phyloP scores from a whole-genome alignment of 2,113 vertebrate species.

The Eurypyga helias region DNA sequence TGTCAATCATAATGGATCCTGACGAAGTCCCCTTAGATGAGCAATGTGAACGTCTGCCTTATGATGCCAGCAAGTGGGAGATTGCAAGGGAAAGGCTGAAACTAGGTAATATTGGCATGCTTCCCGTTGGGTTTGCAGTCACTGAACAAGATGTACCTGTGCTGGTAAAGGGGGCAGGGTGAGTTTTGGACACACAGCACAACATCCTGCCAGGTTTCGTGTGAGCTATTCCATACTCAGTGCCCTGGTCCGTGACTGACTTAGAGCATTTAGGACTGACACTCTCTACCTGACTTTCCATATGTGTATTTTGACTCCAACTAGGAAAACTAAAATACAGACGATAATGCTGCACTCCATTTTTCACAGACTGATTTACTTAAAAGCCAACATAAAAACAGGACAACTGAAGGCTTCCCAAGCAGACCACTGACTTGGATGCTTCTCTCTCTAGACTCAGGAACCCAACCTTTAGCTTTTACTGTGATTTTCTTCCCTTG shows the following conservation, averaged over 20 bases:
- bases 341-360: background rate
- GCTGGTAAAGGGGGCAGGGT: background rate
- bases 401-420: background rate
- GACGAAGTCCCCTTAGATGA: slow-evolving; percentile 86
- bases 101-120: slow-evolving; percentile 78
- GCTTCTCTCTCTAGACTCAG: background rate
- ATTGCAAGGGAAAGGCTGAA: slow-evolving; percentile 92
- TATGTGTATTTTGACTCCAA: background rate
- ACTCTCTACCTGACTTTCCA: background rate
- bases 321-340: background rate
- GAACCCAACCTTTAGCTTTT: background rate
- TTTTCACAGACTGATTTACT: background rate
- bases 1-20: slow-evolving; percentile 91
- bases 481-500: background rate
- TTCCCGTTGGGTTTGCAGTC: background rate
- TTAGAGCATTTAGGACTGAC: background rate
- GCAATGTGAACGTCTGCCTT: slow-evolving; percentile 89
- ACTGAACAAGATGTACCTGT: background rate
- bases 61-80: slow-evolving; percentile 93
- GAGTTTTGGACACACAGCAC: background rate
- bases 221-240: background rate
- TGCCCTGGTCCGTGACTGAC: background rate
- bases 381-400: background rate
- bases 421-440: accelerated
- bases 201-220: accelerated